These are phyloP conservation scores for Nicator chloris DNA, from an alignment of 2,113 vertebrate species.

Conservation along the genomic window DNA sequence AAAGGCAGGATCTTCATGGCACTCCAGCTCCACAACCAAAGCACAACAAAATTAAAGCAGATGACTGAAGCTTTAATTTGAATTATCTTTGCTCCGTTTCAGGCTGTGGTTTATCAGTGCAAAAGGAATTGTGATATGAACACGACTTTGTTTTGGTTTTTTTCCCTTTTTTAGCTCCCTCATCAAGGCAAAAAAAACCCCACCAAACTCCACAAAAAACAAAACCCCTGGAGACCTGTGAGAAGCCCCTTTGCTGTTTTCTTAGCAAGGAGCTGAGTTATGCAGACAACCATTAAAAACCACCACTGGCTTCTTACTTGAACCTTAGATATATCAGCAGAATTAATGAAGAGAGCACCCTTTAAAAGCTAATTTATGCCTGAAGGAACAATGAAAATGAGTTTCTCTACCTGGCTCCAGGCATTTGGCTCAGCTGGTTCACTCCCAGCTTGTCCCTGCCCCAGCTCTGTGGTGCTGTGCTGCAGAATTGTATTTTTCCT, in stretches of 20 bases:
- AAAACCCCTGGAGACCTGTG: background rate
- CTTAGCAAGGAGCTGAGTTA: background rate
- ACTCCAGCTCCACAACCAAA: background rate
- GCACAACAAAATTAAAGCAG: background rate
- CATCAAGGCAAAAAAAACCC: background rate
- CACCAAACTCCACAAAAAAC: background rate
- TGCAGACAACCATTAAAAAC: background rate
- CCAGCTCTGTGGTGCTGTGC: background rate
- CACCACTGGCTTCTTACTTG: background rate
- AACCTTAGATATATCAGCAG: background rate
- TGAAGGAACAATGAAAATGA: background rate
- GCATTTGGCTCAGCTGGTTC: background rate
- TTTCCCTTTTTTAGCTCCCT: background rate
- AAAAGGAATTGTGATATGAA: background rate
- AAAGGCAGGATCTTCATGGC: background rate
- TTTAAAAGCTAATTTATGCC: background rate
- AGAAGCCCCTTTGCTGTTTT: background rate
- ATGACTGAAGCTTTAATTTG: background rate
- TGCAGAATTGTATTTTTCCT: background rate
- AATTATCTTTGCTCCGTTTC: constrained; percentile 43
- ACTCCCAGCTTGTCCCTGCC: background rate
- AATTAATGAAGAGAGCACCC: background rate
- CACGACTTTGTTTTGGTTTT: background rate
- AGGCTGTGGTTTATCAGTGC: background rate
- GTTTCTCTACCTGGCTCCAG: constrained; percentile 45